Evolutionary conservation across 2,113 vertebrate genomes (phyloP), one percentile per base, ranked within the genome.

Genomic region (Diphyllodes magnificus): DNA sequence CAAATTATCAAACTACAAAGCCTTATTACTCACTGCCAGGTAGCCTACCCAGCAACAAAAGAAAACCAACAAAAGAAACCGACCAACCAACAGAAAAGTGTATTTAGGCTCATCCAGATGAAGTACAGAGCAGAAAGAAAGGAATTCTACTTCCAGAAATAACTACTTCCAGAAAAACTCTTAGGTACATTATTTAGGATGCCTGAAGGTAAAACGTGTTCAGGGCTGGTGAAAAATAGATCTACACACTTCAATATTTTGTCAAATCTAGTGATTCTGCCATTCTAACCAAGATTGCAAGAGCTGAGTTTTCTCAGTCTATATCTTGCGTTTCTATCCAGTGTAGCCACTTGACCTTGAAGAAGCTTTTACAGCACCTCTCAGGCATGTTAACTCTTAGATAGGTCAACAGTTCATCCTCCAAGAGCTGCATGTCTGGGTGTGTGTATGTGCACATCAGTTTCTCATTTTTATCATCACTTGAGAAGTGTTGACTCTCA

Each of bases 361-460:
- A 63, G 51, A 79, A 75, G 6, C 9, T 82, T 31, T 82, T 22
- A 5, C 27, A 64, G 54, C 8, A 69, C 15, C 8, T 72, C 13
- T 57, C 39, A 87, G 33, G 11, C 10, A 37, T 6, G 9, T 57
- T 47, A 91, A 50, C 9, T 5, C 4, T 7, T 15, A 18, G 7
- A 25, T 0, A 1, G 0, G 7, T 33, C 33, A 64, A 33, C 17
- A 59, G 33, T 30, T 33, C 7, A 14, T 28, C 16, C 13, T 54
- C 5, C 1, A 0, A 87, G 40, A 35, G 18, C 6, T 64, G 3
- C 3, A 2, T 19, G 5, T 50, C 15, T 28, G 0, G 39, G 9
- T 61, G 1, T 30, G 2, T 42, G 14, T 21, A 7, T 9, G 9
- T 33, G 27, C 13, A 21, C 23, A 70, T 61, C 22, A 57, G 15